Conservation (phyloP, 2,888 invertebrate species). For the Parasteatoda lunata region DNA sequence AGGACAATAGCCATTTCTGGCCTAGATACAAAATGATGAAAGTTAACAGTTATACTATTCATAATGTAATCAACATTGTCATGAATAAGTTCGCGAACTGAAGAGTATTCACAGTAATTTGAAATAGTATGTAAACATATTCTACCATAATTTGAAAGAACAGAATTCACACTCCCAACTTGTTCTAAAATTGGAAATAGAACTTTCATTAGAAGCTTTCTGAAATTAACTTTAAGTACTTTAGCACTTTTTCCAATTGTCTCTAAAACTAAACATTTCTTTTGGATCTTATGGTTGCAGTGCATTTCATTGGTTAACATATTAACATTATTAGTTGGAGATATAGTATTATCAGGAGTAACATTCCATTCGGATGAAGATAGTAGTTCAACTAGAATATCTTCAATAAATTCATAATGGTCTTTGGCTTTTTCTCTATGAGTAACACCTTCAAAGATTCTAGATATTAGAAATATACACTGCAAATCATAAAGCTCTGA, state of each 20-base stretch:
- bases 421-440: neutral
- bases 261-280: slow-evolving; percentile 45
- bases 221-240: slow-evolving; percentile 16
- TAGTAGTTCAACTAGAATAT: slow-evolving; percentile 39
- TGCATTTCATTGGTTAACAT: neutral
- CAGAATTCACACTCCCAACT: slow-evolving; percentile 37
- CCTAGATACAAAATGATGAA: slow-evolving; percentile 43
- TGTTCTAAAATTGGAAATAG: slow-evolving; percentile 46
- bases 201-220: slow-evolving; percentile 12
- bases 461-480: slow-evolving; percentile 43
- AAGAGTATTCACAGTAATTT: slow-evolving; percentile 29
- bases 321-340: too few species aligned
- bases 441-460: slow-evolving; percentile 34
- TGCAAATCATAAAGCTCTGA: slow-evolving; percentile 27
- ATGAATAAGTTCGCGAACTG: slow-evolving; percentile 31
- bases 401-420: slow-evolving; percentile 8
- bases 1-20: slow-evolving; percentile 52
- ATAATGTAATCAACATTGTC: slow-evolving; percentile 60
- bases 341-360: neutral
- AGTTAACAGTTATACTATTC: slow-evolving; percentile 37
- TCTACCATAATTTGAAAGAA: slow-evolving; percentile 39
- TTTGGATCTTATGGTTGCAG: slow-evolving; percentile 16
- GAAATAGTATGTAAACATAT: slow-evolving; percentile 37
- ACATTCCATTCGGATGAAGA: neutral
- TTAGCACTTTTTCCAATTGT: slow-evolving; percentile 42